These are phyloP conservation scores for Epirrhoe tristata DNA, from an alignment of 2,888 invertebrate genomes.

Conservation along the genomic window DNA sequence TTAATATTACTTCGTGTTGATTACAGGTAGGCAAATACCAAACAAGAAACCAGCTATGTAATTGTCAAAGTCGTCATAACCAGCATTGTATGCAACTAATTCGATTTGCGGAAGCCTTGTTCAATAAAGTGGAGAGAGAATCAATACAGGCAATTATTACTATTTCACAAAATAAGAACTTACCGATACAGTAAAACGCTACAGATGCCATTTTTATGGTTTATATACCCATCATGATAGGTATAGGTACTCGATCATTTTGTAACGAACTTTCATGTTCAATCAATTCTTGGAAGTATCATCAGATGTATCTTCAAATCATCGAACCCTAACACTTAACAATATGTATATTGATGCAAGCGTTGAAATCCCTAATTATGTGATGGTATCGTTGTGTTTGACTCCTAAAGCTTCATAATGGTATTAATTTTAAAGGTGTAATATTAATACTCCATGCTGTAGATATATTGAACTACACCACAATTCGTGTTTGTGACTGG, in stretches of 20 bases:
- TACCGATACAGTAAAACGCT: neutral
- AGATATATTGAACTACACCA: too few relatives aligned
- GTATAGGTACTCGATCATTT: neutral
- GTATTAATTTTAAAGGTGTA: too few relatives aligned
- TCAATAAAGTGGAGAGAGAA: slow-evolving; percentile 23
- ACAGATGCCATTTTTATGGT: neutral
- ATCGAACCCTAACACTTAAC: too few relatives aligned
- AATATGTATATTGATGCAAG: neutral
- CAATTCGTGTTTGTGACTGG: too few relatives aligned
- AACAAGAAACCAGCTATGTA: slow-evolving; percentile 13
- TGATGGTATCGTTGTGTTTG: neutral
- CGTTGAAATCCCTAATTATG: neutral
- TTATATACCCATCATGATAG: neutral
- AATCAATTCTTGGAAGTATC: too few relatives aligned
- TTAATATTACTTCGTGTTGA: neutral
- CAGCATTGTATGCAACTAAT: slow-evolving; percentile 25
- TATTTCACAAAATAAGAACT: neutral
- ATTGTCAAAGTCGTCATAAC: slow-evolving; percentile 21
- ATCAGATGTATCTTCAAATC: too few relatives aligned
- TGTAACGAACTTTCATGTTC: too few relatives aligned
- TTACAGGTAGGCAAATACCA: slow-evolving; percentile 7
- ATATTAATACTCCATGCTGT: too few relatives aligned
- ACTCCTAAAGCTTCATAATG: neutral
- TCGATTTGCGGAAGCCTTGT: slow-evolving; percentile 35
- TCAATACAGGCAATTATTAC: slow-evolving; percentile 16